A percentile compares a stretch with the other conserved stretches of the same genome.
phyloP scores from a whole-genome alignment of 2,113 vertebrate genomes.

The Trogon melanurus region DNA sequence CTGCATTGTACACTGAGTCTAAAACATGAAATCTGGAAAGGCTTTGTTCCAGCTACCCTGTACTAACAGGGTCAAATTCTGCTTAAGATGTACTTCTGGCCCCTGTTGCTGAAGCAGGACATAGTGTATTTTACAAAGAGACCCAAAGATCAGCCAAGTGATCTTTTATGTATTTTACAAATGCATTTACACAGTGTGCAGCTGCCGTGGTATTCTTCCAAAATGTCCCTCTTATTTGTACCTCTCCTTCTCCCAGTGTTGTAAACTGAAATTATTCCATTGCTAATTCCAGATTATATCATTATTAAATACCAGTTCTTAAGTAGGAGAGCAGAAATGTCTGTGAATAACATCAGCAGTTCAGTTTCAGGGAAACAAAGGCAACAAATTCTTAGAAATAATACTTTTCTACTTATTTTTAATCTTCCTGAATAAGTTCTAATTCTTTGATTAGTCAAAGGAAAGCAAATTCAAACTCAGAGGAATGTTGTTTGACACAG shows the following conservation, averaged over 20 bases:
- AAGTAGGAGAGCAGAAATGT: background rate
- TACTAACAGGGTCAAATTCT: background rate
- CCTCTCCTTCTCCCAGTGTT: conserved; percentile 15
- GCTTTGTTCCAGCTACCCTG: conserved; percentile 12
- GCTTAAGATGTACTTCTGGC: background rate
- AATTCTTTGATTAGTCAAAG: background rate
- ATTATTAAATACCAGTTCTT: background rate
- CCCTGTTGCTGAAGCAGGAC: conserved; percentile 4
- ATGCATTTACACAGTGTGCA: conserved; percentile 7
- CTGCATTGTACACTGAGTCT: background rate
- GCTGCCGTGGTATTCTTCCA: conserved; percentile 39
- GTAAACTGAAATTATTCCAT: conserved; percentile 4
- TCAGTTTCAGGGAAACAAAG: background rate
- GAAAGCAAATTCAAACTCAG: background rate
- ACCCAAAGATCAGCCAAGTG: conserved; percentile 17
- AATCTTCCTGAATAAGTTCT: background rate
- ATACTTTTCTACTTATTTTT: background rate
- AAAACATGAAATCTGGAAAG: background rate
- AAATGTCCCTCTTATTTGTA: conserved; percentile 33
- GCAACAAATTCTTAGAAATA: background rate
- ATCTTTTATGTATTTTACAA: conserved; percentile 29
- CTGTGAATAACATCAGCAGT: background rate
- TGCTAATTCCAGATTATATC: conserved; percentile 10
- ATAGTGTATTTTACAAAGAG: conserved; percentile 21
- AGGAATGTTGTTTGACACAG: background rate